A percentile compares a stretch with the other conserved stretches of the same genome.
These are phyloP conservation scores for Synergus umbraculus DNA, from an alignment of 2,888 invertebrate species.

Conservation along the genomic window DNA sequence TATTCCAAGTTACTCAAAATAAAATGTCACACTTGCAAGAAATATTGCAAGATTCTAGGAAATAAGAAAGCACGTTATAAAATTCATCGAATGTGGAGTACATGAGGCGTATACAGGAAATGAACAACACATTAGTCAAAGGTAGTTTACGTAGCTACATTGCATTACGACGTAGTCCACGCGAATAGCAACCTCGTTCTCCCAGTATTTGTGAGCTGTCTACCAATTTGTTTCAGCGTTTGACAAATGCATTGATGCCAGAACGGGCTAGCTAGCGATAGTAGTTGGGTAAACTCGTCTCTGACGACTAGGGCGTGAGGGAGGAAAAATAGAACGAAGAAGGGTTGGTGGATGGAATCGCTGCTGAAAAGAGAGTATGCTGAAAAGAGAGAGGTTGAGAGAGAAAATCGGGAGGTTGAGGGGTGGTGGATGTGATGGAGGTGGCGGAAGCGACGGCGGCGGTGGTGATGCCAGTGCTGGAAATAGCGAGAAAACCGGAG, in stretches of 20 bases:
- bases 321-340: constrained; percentile 49
- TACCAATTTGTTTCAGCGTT: constrained; percentile 74
- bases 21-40: background rate
- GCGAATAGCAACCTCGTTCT: background rate
- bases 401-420: constrained; percentile 39
- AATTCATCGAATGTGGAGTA: constrained; percentile 67
- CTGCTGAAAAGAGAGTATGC: constrained; percentile 31
- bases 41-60: background rate
- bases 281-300: constrained; percentile 14
- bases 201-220: constrained; percentile 71
- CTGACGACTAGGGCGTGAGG: constrained; percentile 43
- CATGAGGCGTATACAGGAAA: constrained; percentile 69
- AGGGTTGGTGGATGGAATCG: constrained; percentile 42
- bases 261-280: constrained; percentile 59
- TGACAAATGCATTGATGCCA: constrained; percentile 72
- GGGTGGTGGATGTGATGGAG: constrained; percentile 42
- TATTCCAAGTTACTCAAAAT: too few species aligned
- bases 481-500: constrained; percentile 47
- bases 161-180: background rate
- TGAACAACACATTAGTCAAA: constrained; percentile 76
- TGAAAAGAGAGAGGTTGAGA: constrained; percentile 24
- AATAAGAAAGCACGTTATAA: constrained; percentile 58
- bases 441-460: constrained; percentile 26
- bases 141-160: constrained; percentile 65
- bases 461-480: constrained; percentile 16